Evolutionary conservation across 2,113 vertebrate genomes (phyloP), one percentile per base, ranked within the genome.

Genomic region (Condylura cristata): DNA sequence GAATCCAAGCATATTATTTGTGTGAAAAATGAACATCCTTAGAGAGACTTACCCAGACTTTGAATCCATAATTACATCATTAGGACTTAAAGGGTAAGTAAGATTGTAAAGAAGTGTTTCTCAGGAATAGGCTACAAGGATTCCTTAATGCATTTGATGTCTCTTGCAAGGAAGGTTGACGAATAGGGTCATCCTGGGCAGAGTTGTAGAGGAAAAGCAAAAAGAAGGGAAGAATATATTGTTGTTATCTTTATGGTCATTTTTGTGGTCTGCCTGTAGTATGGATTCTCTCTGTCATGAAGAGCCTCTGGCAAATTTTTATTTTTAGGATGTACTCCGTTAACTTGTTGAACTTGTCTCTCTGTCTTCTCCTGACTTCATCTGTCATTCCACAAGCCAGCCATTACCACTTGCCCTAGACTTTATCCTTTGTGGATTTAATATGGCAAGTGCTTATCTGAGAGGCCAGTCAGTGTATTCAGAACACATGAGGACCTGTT

Each of bases 11-110:
- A 61, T 90, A 30, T 94, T 84, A 85, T 81, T 90, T 91, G 26
- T 86, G 11, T 90, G 78, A 94, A 88, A 92, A 76, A n/a, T 92
- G 76, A 90, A 82, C 46, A 89, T 6, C 61, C 72, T 72, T 90
- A 56, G 88, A 94, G 78, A 39, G 60, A 11, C 32, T 90, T 44
- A 48, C 32, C 2, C 39, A 84, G 44, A 63, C 44, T 89, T 89
- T 81, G 80, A 94, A 83, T 96, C 30, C n/a, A 85, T 37, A 87
- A 24, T 87, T 92, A 39, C 16, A 4, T 88, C 41, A 61, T 72
- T 85, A 66, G 28, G 30, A 81, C 46, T 41, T 78, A 89, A 96
- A 82, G 34, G 53, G 14, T 78, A 94, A 71, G 28, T 88, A 84
- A 46, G 66, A 88, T 70, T 81, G 30, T 71, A 30, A 79, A 80